Evolutionary conservation across 1,140 invertebrate species (phyloP), one percentile per base, ranked within the genome.

Genomic region (Eriocheir sinensis): DNA sequence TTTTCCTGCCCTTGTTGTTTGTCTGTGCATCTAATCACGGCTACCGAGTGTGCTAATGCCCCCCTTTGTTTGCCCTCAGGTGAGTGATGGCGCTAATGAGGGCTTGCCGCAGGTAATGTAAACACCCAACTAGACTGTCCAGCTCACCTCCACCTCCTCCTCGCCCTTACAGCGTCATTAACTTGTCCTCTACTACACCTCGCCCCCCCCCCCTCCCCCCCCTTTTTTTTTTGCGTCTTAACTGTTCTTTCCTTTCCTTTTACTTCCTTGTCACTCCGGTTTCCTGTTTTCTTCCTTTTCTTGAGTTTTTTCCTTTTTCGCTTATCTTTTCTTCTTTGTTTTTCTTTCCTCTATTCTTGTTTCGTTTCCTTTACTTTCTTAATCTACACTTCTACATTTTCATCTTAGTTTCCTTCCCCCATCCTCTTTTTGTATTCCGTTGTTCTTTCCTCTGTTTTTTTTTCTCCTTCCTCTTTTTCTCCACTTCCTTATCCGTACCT

Each of bases 1-100:
- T 86, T 2, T 15, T 34, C 34, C 12, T 53, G 12, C 48, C 48
- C 17, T n/a, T 72, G 3, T n/a, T 72, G 60, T 72, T 72, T 41
- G 17, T n/a, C n/a, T 72, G 27, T 41, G 36, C 86, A 44, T 89
- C 38, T 89, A n/a, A 89, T 89, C 38, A 89, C 36, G 44, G 86
- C 38, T 48, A n/a, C 40, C 17, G 40, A 72, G 60, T 72, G 60
- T 21, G 60, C 60, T 72, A 72, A 72, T 72, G 60, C 21, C 60
- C n/a, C 60, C 44, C n/a, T 72, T 72, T 72, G 60, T 72, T 72
- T 72, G 60, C 21, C 21, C 60, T 21, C 60, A 72, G 60, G 60
- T 72, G 60, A 72, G 60, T 72, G 60, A 72, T 72, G 60, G 27
- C 60, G 60, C 60, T 72, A 72, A 72, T 72, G 60, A 72, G 60